Base-by-base conservation (phyloP, 2,797 vertebrate genomes). In the Poeciliopsis turneri region DNA sequence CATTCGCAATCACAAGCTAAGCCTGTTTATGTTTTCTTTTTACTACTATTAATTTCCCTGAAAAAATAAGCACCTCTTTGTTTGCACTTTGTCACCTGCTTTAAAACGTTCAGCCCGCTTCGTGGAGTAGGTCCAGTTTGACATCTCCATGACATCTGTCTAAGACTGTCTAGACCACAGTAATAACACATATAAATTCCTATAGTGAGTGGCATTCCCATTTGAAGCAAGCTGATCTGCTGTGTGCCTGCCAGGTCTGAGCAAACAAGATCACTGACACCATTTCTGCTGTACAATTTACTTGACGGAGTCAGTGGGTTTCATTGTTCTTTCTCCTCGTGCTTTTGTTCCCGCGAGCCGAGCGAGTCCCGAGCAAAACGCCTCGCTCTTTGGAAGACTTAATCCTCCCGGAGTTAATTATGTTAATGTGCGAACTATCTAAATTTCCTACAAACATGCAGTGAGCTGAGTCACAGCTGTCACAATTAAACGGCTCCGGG, bases 111-210 rank as follows among this genome's bases (percentile, higher is more conserved):
- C 28, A 74, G 79, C 79, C 78, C 78, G 53, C 69, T 92, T 87
- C 85, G 81, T 89, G 85, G 86, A 82, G 72, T 72, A 59, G 80
- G 75, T 90, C 87, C 90, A 89, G 49, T 90, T 90, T 89, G 88
- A 91, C 86, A 88, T 90, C 87, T 85, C 82, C 36, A 74, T 89
- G 89, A 91, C 90, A 90, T 91, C 78, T 91, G 89, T 90, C 90
- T 82, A 84, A 71, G 87, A 83, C 87, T 84, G 92, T 94, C 93
- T 93, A 92, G 92, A 94, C 93, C 89, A 80, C n/a, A 88, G 88
- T 79, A 92, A 93, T 89, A 94, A 93, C 90, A 92, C 79, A 69
- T 91, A 90, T 92, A 88, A 90, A 93, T 92, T 91, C 91, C 89
- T 92, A 53, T 81, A 89, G 82, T 90, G 88, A 91, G 87, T 92